Evolutionary conservation across 2,797 vertebrate species (phyloP), one percentile per base, ranked within the genome.

Genomic region (Heteromormyrus szaboi): DNA sequence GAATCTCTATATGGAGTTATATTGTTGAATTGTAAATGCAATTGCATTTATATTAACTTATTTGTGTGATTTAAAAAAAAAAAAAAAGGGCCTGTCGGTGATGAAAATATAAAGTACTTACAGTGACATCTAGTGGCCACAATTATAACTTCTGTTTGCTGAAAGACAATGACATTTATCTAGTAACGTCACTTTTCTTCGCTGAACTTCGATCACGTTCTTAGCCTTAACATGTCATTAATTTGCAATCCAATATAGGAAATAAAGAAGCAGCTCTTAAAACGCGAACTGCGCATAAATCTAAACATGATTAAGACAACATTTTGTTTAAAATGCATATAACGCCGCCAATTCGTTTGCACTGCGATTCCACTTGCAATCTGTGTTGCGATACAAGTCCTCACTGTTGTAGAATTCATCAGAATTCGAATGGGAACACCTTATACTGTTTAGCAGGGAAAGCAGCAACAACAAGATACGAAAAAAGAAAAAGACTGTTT

Each of bases 101-200:
- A 11, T 68, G 44, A 51, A 89, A 72, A 68, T 41, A 76, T 48
- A 44, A 29, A 89, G 48, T 85, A 25, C 29, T 54, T 54, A 76
- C 33, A 44, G 33, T 46, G 84, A 89, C 88, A 72, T 46, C 88
- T 86, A 76, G 29, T 86, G 88, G 48, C 14, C 19, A 54, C 3
- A 22, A 68, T 44, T 65, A 48, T 48, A 62, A 25, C n/a, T 22
- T 87, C 8, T 86, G 22, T 59, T 62, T 65, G 14, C 48, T 59
- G 22, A 48, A 51, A 84, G 19, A 84, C 46, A 12, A 29, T 48
- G 46, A 51, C 46, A 7, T 84, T 51, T 25, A 48, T 51, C 8
- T 48, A 25, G 11, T 25, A 14, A 85, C 11, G 12, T 84, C n/a
- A 12, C 41, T 84, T 51, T 25, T 85, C 48, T 85, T 25, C 2